Base-by-base conservation (phyloP, 2,113 vertebrate genomes). In the Lepidothrix coronata region DNA sequence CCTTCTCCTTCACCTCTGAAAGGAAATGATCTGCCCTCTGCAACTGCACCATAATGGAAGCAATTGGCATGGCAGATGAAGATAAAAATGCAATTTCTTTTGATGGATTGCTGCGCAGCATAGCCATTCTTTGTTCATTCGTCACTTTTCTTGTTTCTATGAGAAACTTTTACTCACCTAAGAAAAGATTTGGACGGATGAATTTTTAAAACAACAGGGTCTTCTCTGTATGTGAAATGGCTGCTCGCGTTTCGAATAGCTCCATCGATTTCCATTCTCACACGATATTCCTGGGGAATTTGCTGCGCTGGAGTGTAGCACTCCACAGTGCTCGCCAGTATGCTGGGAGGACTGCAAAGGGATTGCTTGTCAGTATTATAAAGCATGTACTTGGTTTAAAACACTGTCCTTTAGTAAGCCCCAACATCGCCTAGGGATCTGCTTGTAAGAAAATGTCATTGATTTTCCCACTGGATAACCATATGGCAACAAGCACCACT, bases 161-260 rank as follows among this genome's bases (percentile, higher is more conserved):
- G 23, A 41, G 28, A 83, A 96, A 83, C 20, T 91, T 91, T 48
- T 79, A 97, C 98, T 97, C 85, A 99, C 99, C 99, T 99, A 95
- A 99, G 97, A 54, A 99, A 99, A 96, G 99, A 99, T 96, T 99
- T 99, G 21, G 98, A 98, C 2, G 99, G 99, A 91, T 99, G 97
- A 96, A 99, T 98, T 96, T 98, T 98, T 95, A 97, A 97, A 97
- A 99, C 98, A 96, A 98, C 85, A 0, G 99, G 99, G 93, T 99
- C 98, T 71, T 99, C 98, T 91, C 97, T 98, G 97, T 99, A 99
- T 70, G 95, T 98, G 98, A 99, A 99, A 70, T 51, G 79, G 52
- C 59, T 33, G 3, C 98, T 97, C 2, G 98, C 97, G 5, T 94
- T 90, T 61, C 97, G 96, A 70, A 96, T 75, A 77, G 99, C 98